Evolutionary conservation across 2,888 invertebrate species (phyloP), one percentile per base, ranked within the genome.

Genomic region (Epirrhoe tristata): DNA sequence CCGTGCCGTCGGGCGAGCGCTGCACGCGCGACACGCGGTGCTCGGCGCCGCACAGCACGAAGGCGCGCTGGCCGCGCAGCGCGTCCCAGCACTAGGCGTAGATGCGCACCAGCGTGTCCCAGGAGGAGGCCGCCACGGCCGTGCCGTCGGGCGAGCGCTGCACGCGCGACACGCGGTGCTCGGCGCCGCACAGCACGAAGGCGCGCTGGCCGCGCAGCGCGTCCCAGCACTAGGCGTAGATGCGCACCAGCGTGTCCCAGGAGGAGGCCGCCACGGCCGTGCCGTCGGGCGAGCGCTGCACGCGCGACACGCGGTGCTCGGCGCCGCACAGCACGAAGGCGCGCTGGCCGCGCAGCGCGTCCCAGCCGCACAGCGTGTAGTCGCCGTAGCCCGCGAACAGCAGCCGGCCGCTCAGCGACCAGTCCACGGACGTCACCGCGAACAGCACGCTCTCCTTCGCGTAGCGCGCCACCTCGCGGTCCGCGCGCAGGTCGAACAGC

Each of bases 351-450:
- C 99, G 99, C 73, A 99, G 94, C 46, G 98, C 98, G 93, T 99
- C 99, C 99, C 99, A 99, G 43, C 99, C 97, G 91, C 99, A 98
- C 61, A 99, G 98, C 43, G 99, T 99, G 91, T 99, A 99, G 93
- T 99, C 99, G 88, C 98, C 98, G 94, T 99, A 99, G 66, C 99
- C 99, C 77, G 99, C 99, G 94, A 99, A 99, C 78, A 99, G 93
- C 73, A 99, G 94, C 16, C 99, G 97, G 24, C 97, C 98, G 89
- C 98, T 98, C 54, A 98, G 96, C 69, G 99, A 99, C 89, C 99
- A 98, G 91, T 99, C 99, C 51, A 99, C 99, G 0, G 98, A 98
- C 91, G 99, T 99, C 8, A 98, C 89, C 74, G 99, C 99, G 94
- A 99, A 99, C 81, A 99, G 97, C 76, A 99, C 97, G 88, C 98